Evolutionary conservation across 2,113 vertebrate genomes (phyloP), one percentile per base, ranked within the genome.

Genomic region (Nothocercus nigrocapillus): DNA sequence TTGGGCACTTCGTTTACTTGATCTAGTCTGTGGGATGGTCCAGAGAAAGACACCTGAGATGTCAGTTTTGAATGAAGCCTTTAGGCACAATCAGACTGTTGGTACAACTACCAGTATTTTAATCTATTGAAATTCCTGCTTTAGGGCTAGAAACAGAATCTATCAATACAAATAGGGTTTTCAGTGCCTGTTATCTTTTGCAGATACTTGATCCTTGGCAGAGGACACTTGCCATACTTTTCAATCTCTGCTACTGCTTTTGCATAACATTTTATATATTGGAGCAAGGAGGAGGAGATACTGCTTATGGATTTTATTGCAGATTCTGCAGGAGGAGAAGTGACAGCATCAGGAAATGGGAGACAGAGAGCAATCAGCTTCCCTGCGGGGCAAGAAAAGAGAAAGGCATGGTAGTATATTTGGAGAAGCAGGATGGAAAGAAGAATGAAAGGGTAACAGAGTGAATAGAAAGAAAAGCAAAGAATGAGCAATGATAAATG

Each of bases 401-500:
- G 78, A 74, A 94, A 67, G 75, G 20, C 91, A 73, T 22, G 53
- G 78, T 42, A 69, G 40, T 89, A 51, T 79, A 88, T 89, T 80
- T 91, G 45, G 24, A 59, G 75, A 82, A 93, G 93, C 89, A 87
- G 84, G 89, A 87, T 90, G 83, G 63, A 82, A 94, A 90, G 93
- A 93, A 69, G 88, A 87, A 89, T 73, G 84, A 96, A 90, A 77
- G 54, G 69, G 89, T 90, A 94, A 96, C 93, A 95, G 95, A 97
- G 94, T 82, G 91, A 90, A 94, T 88, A 89, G 91, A 93, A 93
- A 92, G 90, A 90, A 84, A 58, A 94, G 80, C 89, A 90, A 95
- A 92, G 95, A 94, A 93, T 92, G 86, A 96, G 77, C 77, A 95
- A 93, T 82, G 86, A 90, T 89, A 64, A 96, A 81, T 82, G 61